Percentiles rank a stretch among this genome's conserved stretches.
phyloP scores from a whole-genome alignment of 2,113 vertebrate species.

The Oncorhynchus keta region DNA sequence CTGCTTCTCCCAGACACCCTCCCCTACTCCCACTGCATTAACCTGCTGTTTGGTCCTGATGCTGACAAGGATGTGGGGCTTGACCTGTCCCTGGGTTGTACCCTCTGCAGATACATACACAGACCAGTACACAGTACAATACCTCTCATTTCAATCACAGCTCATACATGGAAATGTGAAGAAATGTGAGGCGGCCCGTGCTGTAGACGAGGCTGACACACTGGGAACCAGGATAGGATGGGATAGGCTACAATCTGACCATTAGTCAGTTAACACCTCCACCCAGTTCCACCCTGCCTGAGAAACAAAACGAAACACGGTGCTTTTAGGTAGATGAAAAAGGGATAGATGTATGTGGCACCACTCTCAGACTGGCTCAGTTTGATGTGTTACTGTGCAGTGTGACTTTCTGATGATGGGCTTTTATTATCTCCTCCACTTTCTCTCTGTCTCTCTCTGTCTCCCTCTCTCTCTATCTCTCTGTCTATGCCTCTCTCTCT shows the following conservation, averaged over 20 bases:
- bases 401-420: slow-evolving; percentile 52
- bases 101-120: background rate
- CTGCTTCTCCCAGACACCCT: background rate
- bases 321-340: slow-evolving; percentile 22
- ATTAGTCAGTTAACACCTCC: slow-evolving; percentile 49
- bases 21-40: background rate
- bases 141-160: background rate
- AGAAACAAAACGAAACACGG: slow-evolving; percentile 1
- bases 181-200: slow-evolving; percentile 26
- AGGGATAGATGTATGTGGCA: background rate
- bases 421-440: slow-evolving; percentile 40
- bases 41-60: background rate
- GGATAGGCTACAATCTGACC: slow-evolving; percentile 35
- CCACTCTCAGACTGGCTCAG: background rate
- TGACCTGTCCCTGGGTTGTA: background rate
- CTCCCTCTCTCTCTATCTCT: background rate
- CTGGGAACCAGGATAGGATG: slow-evolving; percentile 20
- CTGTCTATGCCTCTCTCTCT: background rate
- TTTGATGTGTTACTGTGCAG: background rate
- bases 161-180: slow-evolving; percentile 32
- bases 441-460: slow-evolving; percentile 4
- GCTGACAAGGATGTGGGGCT: background rate
- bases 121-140: too few species aligned
- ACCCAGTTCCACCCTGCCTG: background rate
- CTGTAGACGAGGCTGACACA: background rate